phyloP scores from a whole-genome alignment of 2,113 vertebrate species.

The Perca flavescens region DNA sequence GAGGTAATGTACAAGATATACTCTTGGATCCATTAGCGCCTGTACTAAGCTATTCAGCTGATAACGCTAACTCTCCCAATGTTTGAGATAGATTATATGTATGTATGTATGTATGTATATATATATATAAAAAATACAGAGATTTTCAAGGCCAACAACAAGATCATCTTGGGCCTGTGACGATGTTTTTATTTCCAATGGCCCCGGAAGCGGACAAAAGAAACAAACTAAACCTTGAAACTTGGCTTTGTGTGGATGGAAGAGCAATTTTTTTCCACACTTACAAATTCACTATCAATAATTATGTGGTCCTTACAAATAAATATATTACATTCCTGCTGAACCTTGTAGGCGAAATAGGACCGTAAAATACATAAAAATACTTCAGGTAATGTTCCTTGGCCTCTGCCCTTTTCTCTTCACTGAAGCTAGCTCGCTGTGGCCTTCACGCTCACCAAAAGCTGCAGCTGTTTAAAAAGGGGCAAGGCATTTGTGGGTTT shows the following conservation, averaged over 20 bases:
- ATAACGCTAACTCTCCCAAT: no score
- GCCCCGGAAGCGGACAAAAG: constrained; percentile 11
- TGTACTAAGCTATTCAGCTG: no score
- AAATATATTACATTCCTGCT: constrained; percentile 17
- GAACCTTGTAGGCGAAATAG: constrained; percentile 38
- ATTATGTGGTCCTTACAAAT: constrained; percentile 28
- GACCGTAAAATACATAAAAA: constrained; percentile 28
- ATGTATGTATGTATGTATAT: no score
- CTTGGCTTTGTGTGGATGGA: constrained; percentile 34
- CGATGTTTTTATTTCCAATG: constrained; percentile 10
- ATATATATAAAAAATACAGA: no score
- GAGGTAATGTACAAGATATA: no score
- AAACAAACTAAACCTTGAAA: constrained; percentile 62
- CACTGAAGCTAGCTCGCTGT: constrained; percentile 15
- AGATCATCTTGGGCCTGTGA: constrained; percentile 35
- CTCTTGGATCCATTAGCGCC: no score
- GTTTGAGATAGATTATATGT: no score
- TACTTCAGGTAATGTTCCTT: constrained; percentile 28
- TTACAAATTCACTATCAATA: constrained; percentile 36
- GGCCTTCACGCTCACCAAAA: constrained; percentile 37
- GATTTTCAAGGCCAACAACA: constrained; percentile 55
- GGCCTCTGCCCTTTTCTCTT: constrained; percentile 41
- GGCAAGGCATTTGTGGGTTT: constrained; percentile 7
- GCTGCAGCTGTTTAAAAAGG: constrained; percentile 25
- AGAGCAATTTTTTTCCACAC: constrained; percentile 14